Base-by-base conservation (phyloP, 2,888 invertebrate species). In the Orchestes rusci region DNA sequence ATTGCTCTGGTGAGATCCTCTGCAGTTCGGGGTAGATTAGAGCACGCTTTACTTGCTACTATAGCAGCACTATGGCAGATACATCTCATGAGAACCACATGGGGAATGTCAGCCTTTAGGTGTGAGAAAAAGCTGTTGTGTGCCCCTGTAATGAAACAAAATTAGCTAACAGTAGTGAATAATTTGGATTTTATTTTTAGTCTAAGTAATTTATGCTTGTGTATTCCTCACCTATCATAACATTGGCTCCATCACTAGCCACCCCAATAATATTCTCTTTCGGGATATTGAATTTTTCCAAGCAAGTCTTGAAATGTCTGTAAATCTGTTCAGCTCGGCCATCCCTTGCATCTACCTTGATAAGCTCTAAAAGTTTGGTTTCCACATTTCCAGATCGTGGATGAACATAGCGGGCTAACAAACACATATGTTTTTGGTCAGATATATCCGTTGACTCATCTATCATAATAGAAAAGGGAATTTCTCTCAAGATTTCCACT, bases 141-240 rank as follows among this genome's bases (percentile, higher is more conserved):
- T n/a, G n/a, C n/a, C n/a, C n/a, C n/a, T n/a, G n/a, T n/a, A n/a
- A n/a, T n/a, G n/a, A n/a, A n/a, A n/a, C n/a, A n/a, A n/a, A n/a
- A n/a, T n/a, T n/a, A n/a, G n/a, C n/a, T n/a, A n/a, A n/a, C n/a
- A n/a, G n/a, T n/a, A n/a, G n/a, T n/a, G n/a, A n/a, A n/a, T n/a
- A n/a, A n/a, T n/a, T n/a, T n/a, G n/a, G n/a, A n/a, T n/a, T n/a
- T n/a, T n/a, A n/a, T n/a, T n/a, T n/a, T n/a, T n/a, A n/a, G n/a
- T n/a, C n/a, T n/a, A n/a, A n/a, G n/a, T n/a, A n/a, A n/a, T n/a
- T n/a, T n/a, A n/a, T n/a, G n/a, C n/a, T n/a, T n/a, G n/a, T n/a
- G n/a, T n/a, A n/a, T n/a, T 46, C 32, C 16, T 16, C 13, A n/a
- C 53, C 53, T 10, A 46, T 44, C 55, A 56, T 56, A 10, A 52